Conservation (phyloP, 2,113 vertebrate genomes). For the Felis chaus region DNA sequence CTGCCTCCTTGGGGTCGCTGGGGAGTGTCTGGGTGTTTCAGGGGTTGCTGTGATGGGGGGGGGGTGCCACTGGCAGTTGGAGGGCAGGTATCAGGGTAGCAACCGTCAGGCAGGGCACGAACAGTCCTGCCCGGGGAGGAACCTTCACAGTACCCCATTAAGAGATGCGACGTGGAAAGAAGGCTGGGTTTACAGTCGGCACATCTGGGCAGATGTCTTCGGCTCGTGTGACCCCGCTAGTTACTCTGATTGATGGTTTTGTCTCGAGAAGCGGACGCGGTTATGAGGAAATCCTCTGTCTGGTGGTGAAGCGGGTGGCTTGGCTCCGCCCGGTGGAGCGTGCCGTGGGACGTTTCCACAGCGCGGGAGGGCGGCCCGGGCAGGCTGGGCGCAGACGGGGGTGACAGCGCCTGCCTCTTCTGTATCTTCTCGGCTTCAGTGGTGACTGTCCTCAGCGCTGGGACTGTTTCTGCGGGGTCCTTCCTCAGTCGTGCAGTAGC, state of each 20-base stretch:
- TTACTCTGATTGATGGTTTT: no score
- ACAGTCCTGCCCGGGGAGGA: not conserved
- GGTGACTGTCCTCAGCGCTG: not conserved
- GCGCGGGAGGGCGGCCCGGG: not conserved
- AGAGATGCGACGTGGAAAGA: fast-evolving
- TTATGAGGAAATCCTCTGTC: not conserved
- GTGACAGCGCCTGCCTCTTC: no score
- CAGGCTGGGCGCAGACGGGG: not conserved
- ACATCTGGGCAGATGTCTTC: not conserved
- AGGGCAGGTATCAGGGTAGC: not conserved
- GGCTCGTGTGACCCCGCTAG: fast-evolving
- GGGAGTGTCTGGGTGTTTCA: not conserved
- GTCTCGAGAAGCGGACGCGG: not conserved
- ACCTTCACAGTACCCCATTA: not conserved
- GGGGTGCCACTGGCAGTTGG: not conserved
- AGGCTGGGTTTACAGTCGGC: not conserved
- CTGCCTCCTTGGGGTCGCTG: not conserved
- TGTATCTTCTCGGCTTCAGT: fast-evolving
- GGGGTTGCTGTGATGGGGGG: fast-evolving
- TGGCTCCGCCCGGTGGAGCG: fast-evolving
- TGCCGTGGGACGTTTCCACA: no score
- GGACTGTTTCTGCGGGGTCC: no score
- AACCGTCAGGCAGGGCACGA: fast-evolving
- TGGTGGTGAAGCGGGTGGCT: fast-evolving
- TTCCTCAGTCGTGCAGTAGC: no score